phyloP scores from a whole-genome alignment of 2,797 vertebrate genomes.

The Tachyglossus aculeatus region DNA sequence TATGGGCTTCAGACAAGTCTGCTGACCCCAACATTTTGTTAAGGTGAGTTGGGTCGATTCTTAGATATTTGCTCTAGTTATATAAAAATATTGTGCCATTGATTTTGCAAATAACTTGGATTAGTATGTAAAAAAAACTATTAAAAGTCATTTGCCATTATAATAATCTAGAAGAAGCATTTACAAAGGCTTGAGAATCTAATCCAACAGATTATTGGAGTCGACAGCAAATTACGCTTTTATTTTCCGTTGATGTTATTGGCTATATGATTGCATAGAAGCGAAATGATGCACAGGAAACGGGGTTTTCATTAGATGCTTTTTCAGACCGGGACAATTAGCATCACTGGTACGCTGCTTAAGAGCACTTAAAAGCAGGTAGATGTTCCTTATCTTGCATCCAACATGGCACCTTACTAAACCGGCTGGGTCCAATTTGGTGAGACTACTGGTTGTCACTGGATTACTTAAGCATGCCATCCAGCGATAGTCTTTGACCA shows the following conservation, averaged over 20 bases:
- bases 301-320: conserved; percentile 25
- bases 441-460: not conserved
- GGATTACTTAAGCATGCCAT: not conserved
- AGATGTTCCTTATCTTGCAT: conserved; percentile 39
- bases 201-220: conserved; percentile 30
- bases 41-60: conserved; percentile 9
- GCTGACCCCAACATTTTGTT: conserved; percentile 30
- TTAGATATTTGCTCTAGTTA: conserved; percentile 28
- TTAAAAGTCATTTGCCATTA: not conserved
- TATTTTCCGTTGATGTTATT: conserved; percentile 24
- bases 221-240: conserved; percentile 45
- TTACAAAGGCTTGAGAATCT: conserved; percentile 19
- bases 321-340: conserved; percentile 55
- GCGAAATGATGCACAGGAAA: not conserved
- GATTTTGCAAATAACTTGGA: conserved; percentile 33
- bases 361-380: conserved; percentile 34
- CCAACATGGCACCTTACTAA: conserved; percentile 16
- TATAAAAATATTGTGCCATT: conserved; percentile 19
- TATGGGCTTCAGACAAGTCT: conserved; percentile 20
- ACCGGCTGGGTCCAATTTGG: not conserved
- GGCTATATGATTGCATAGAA: conserved; percentile 26
- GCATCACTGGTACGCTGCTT: conserved; percentile 43
- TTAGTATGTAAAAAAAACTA: conserved; percentile 4
- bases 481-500: not conserved
- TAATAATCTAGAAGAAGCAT: not conserved